These are phyloP conservation scores for Rhynchophorus ferrugineus DNA, from an alignment of 1,140 invertebrate species.

Conservation along the genomic window DNA sequence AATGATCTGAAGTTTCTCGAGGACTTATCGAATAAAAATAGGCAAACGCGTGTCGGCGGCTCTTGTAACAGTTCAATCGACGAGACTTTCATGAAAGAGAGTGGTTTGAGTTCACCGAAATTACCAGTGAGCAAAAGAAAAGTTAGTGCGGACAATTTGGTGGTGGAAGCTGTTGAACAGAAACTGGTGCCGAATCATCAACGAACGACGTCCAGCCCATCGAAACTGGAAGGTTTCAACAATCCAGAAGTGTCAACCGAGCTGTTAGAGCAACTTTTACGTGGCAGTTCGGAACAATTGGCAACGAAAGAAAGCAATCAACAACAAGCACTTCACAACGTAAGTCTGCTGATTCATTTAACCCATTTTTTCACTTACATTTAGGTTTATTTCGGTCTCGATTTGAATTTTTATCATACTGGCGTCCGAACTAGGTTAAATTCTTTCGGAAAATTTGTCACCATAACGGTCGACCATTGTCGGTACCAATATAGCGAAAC, in stretches of 20 bases:
- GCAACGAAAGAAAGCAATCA: slow-evolving; percentile 42
- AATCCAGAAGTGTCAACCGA: slow-evolving; percentile 54
- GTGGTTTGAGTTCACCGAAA: slow-evolving; percentile 15
- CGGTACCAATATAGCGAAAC: too few species aligned
- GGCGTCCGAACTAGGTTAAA: too few species aligned
- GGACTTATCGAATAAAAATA: slow-evolving; percentile 35
- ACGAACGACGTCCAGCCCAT: slow-evolving; percentile 70
- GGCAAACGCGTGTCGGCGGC: slow-evolving; percentile 29
- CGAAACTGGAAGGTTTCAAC: slow-evolving; percentile 57
- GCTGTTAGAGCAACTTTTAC: slow-evolving; percentile 62
- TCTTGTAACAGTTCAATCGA: slow-evolving; percentile 42
- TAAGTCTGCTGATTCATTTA: slow-evolving; percentile 2
- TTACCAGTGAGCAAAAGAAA: slow-evolving; percentile 39
- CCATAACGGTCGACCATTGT: too few species aligned
- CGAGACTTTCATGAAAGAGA: slow-evolving; percentile 40
- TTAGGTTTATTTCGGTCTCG: too few species aligned
- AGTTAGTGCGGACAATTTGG: slow-evolving; percentile 46
- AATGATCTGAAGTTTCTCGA: slow-evolving; percentile 50
- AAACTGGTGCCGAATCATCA: slow-evolving; percentile 54
- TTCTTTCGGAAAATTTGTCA: too few species aligned
- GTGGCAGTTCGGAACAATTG: slow-evolving; percentile 66
- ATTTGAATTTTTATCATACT: too few species aligned
- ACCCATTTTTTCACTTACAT: too few species aligned
- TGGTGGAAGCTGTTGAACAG: slow-evolving; percentile 34
- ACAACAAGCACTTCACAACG: slow-evolving; percentile 25